A percentile compares a stretch with the other conserved stretches of the same genome.
phyloP scores from a whole-genome alignment of 2,113 vertebrate species.

The Phyllopteryx taeniolatus region DNA sequence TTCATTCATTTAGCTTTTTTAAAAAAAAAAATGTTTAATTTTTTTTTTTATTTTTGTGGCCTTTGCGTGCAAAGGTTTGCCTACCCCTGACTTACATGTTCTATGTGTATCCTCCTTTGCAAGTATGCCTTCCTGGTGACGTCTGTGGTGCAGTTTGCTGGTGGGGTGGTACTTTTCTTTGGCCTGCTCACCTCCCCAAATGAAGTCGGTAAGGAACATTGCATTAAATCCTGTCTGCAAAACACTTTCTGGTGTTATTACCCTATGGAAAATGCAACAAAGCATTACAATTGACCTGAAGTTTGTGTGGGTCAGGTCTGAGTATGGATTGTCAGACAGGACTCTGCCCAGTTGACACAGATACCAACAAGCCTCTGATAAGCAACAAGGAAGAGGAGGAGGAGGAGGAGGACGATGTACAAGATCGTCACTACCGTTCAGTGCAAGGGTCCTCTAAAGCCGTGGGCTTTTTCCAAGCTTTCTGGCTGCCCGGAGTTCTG shows the following conservation, averaged over 20 bases:
- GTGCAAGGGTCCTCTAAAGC: constrained; percentile 50
- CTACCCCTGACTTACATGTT: not conserved
- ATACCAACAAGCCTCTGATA: constrained; percentile 86
- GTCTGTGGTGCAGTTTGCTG: constrained; percentile 90
- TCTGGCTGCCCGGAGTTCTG: constrained; percentile 89
- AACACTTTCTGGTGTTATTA: not conserved
- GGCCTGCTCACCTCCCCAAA: constrained; percentile 89
- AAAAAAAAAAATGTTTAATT: too few species aligned
- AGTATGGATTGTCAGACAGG: constrained; percentile 47
- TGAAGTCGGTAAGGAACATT: constrained; percentile 84
- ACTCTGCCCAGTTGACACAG: constrained; percentile 73
- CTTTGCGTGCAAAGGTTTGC: too few species aligned
- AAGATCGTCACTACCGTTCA: too few species aligned
- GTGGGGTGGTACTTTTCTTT: constrained; percentile 92
- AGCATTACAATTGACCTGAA: not conserved
- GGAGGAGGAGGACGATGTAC: constrained; percentile 51
- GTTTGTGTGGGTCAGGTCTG: constrained; percentile 56
- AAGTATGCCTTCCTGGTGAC: constrained; percentile 97
- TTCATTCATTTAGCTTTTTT: too few species aligned
- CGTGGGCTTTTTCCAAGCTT: constrained; percentile 86
- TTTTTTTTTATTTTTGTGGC: not conserved
- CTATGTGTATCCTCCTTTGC: constrained; percentile 11
- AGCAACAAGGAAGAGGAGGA: constrained; percentile 74
- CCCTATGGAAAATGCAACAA: not conserved
- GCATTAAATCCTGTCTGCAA: not conserved